Evolutionary conservation across 2,888 invertebrate species (phyloP), one percentile per base, ranked within the genome.

Genomic region (Drosophila anomelani): DNA sequence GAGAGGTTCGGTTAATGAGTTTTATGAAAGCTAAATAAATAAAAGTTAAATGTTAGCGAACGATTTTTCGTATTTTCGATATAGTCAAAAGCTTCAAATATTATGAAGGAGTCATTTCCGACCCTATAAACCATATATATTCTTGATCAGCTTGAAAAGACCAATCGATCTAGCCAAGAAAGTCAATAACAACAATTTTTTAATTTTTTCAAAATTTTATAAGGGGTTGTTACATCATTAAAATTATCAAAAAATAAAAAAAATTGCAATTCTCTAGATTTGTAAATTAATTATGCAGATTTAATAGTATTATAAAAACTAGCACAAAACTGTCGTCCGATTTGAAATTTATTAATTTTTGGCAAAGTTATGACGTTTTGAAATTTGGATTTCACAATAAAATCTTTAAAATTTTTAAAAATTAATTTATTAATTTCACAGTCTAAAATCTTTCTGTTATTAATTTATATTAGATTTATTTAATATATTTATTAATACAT

Each of bases 1-100:
- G 15, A 51, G 55, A 62, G 43, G 29, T 51, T 23, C n/a, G 32
- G 32, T 72, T 72, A 53, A 51, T 72, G 23, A 75, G 75, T 38
- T 38, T 49, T 12, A 4, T 1, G n/a, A 29, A 43, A 20, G 17
- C 23, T 54, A 32, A 46, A 38, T 51, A 66, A 66, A 43, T 36
- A 51, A 39, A 12, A 32, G 8, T 0, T 32, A 26, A 0, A 26
- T 26, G 1, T 23, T 2, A 23, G 23, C 2, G 23, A 23, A 2
- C 23, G 4, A 23, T 23, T 23, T 26, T 26, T 26, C 0, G 26
- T 26, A 4, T 26, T 26, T 5, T 4, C 26, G 5, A 0, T 3
- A 4, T 26, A 26, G 26, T 26, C 26, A 26, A 4, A 26, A 26
- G 26, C 26, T 26, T 26, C 3, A 26, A 26, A 26, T 26, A 26